Evolutionary conservation across 2,113 vertebrate genomes (phyloP).

Genomic region (Pollachius pollachius): DNA sequence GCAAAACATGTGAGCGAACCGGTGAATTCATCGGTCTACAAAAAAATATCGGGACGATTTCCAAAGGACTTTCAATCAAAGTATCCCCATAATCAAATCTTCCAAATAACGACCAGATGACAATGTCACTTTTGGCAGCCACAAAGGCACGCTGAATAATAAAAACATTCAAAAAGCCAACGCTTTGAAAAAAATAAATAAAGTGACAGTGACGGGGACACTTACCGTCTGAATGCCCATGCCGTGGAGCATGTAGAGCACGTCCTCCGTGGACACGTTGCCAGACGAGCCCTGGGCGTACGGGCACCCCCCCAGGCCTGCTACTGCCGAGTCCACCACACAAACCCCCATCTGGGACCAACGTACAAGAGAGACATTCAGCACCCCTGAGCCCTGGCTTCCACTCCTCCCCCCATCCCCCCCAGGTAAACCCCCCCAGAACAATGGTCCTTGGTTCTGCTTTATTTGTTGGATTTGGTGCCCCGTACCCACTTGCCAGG

Average conservation of each 20-base stretch:
- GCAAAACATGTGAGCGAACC: too few species aligned
- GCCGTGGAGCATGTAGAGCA: constrained; percentile 92
- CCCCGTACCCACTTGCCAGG: constrained; percentile 37
- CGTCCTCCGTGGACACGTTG: constrained; percentile 93
- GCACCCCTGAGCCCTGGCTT: constrained; percentile 1
- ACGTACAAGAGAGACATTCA: constrained; percentile 52
- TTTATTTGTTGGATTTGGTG: constrained; percentile 35
- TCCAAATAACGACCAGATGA: too few species aligned
- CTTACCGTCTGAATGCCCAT: constrained; percentile 91
- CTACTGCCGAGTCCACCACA: constrained; percentile 90
- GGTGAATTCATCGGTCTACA: too few species aligned
- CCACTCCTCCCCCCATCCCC: constrained; percentile 9
- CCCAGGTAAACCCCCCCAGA: constrained; percentile 29
- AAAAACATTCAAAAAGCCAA: too few species aligned
- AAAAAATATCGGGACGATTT: too few species aligned
- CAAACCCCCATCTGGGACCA: constrained; percentile 88
- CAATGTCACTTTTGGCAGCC: not conserved
- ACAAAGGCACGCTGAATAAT: not conserved
- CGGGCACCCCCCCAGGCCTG: constrained; percentile 91
- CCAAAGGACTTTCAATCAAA: too few species aligned
- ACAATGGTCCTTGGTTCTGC: constrained; percentile 64
- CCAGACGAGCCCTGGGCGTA: constrained; percentile 92
- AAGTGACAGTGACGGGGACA: constrained; percentile 15
- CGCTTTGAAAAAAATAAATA: too few species aligned
- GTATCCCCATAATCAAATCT: too few species aligned